Base-by-base conservation (phyloP, 2,888 invertebrate genomes). In the Lysandra coridon region DNA sequence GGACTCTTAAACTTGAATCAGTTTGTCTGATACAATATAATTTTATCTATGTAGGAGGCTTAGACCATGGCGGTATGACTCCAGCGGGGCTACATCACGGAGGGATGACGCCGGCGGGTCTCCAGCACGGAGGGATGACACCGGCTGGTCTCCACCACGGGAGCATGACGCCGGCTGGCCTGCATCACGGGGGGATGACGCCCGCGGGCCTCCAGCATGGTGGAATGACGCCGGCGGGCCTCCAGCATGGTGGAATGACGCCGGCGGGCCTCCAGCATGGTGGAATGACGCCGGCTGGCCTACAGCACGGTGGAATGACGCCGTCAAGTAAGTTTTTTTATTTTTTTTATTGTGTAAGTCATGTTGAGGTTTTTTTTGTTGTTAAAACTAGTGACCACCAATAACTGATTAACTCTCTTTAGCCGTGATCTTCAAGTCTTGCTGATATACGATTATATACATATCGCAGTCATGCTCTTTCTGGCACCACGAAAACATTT, bases 111-210 rank as follows among this genome's bases (percentile, higher is more conserved):
- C 95, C 95, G 0, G 89, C 88, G 0, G 95, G 91, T 1, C 80
- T 87, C 1, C 83, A 90, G 78, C 93, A 94, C 79, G 93, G 93
- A 0, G 90, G 92, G 17, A 89, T 94, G 88, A 94, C 88, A 1
- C 88, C 89, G 0, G 85, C 81, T 0, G 85, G 84, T 1, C 76
- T 87, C 49, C 85, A 91, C 78, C 81, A 82, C 33, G 82, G 81
- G 1, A 93, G 91, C 0, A 89, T 91, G 84, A 92, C 93, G 0
- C 95, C 95, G 0, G 89, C 88, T 0, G 95, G 91, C 0, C 80
- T 87, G 1, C 83, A 90, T 78, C 93, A 94, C 79, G 93, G 93
- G 0, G 90, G 92, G 17, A 89, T 94, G 88, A 94, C 88, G 2
- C 88, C 89, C 0, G 85, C 81, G 0, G 85, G 84, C 0, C 77